Base-by-base conservation (phyloP, 2,888 invertebrate species). In the Frankliniella fusca region DNA sequence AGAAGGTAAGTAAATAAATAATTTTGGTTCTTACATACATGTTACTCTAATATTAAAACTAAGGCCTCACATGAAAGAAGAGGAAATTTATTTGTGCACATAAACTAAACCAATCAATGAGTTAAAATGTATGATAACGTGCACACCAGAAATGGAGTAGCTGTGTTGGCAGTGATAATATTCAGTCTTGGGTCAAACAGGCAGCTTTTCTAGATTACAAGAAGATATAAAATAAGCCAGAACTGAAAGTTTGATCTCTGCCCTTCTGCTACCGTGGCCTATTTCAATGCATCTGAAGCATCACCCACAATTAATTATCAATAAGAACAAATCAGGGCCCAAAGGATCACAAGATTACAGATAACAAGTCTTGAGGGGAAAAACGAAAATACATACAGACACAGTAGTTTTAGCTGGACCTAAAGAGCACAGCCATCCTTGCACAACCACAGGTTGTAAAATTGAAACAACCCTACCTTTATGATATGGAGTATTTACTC, bases 1-100 rank as follows among this genome's bases (percentile, higher is more conserved):
- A 27, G 27, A 27, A 76, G 27, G 12, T 27, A 27, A 27, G 70
- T 76, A 76, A 76, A 76, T 76, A 76, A 76, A 76, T 76, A 76
- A 76, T 23, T 76, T 76, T 76, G 70, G 70, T 76, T 27, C 70
- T 27, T 76, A 27, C 23, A 76, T 12, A 76, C n/a, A 23, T 76
- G 9, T 11, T 76, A 12, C 38, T 38, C 38, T 38, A 38, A 38
- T 38, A 38, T 38, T 76, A 23, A 76, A 27, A 76, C 70, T 76
- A 76, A 76, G 70, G 70, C 27, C 70, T 76, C 70, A 76, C 12
- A 27, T 27, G 27, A 27, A 76, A 27, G 27, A 23, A 23, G 0
- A 76, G 27, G 70, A 76, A 76, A 76, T 23, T 9, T 27, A 27
- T 27, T 76, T 54, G 15, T 12, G 18, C 54, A 54, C 54, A 54